These are phyloP conservation scores for Eclectus roratus DNA, from an alignment of 2,113 vertebrate genomes.

Conservation along the genomic window DNA sequence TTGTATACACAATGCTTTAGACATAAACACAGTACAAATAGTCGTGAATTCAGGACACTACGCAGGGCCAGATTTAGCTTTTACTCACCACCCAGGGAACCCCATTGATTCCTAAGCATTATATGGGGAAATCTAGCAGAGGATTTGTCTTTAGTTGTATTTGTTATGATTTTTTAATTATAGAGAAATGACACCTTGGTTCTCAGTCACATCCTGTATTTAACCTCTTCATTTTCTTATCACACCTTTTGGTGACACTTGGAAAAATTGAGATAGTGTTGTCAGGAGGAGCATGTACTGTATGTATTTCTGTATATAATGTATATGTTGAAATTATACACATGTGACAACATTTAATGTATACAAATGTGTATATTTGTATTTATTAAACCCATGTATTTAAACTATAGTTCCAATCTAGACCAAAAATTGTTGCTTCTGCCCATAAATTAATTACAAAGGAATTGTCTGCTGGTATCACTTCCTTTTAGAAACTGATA, in stretches of 20 bases:
- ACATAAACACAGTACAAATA: not conserved
- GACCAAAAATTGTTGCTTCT: conserved; percentile 62
- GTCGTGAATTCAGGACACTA: not conserved
- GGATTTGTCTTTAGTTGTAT: not conserved
- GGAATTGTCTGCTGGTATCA: conserved; percentile 3
- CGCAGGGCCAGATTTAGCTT: conserved; percentile 8
- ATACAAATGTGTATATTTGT: conserved; percentile 75
- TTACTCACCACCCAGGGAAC: not conserved
- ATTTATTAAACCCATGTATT: conserved; percentile 73
- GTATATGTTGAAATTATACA: conserved; percentile 72
- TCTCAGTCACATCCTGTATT: conserved; percentile 7
- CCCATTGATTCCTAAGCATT: not conserved
- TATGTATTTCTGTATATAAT: conserved; percentile 74
- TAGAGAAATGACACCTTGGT: not conserved
- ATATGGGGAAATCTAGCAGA: not conserved
- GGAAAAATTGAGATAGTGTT: conserved; percentile 56
- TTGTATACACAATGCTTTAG: not conserved
- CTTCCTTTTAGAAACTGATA: conserved; percentile 13
- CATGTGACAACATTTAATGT: conserved; percentile 68
- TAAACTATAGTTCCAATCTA: conserved; percentile 55
- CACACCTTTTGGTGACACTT: conserved; percentile 53
- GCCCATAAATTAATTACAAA: conserved; percentile 47
- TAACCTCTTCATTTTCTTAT: not conserved
- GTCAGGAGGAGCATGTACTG: conserved; percentile 66
- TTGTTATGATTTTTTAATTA: not conserved